Evolutionary conservation across 2,113 vertebrate genomes (phyloP), one percentile per base, ranked within the genome.

Genomic region (Ranitomeya imitator): DNA sequence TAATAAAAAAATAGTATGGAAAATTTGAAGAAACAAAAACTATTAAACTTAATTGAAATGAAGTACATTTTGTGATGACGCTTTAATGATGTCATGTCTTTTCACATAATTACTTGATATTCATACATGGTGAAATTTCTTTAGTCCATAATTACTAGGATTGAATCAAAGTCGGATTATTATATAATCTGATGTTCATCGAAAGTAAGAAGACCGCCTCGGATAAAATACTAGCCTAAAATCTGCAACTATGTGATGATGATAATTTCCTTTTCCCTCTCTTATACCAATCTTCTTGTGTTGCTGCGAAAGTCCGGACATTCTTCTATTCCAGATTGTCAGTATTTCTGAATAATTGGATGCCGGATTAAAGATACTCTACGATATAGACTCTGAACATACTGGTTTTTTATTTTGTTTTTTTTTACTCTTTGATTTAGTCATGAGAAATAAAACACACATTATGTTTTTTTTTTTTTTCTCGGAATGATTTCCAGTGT

Each of bases 401-500:
- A 3, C 37, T 4, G 37, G 1, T 31, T 2, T 31, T 31, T 31
- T n/a, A n/a, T n/a, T 31, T 31, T 31, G 14, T 71, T 74, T 2
- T 9, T n/a, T 55, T 59, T 73, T 74, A 57, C 7, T 11, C 18
- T 57, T 19, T 85, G 15, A 57, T 85, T 19, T 7, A 26, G 23
- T 55, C 31, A 54, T 18, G 23, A 45, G 55, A 23, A 71, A 74
- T 61, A 60, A 57, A 86, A 78, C 55, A 21, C 74, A 52, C n/a
- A 19, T 21, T 86, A 23, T 86, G 63, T 79, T 86, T 65, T 54
- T 67, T 31, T 67, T 31, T 31, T 45, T 45, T 45, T 45, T 45
- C 37, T 45, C 37, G 37, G 65, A 79, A 79, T 86, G 67, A 60
- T 69, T 85, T 57, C 45, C 63, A 16, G 73, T 52, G 76, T 45